Base-by-base conservation (phyloP, 2,888 invertebrate genomes). In the Drosophila aldrichi region DNA sequence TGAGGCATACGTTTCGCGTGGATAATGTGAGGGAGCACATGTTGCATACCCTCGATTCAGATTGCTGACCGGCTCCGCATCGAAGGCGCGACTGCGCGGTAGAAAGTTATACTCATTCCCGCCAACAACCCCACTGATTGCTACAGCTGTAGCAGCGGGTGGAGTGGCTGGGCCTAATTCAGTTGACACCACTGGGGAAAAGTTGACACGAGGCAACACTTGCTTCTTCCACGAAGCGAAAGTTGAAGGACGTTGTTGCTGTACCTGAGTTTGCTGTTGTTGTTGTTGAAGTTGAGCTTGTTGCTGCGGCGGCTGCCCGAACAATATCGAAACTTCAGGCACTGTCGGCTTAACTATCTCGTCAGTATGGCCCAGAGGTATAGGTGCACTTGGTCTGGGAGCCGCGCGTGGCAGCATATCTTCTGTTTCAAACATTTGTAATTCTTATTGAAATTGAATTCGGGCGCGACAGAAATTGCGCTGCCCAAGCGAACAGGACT, bases 381-480 rank as follows among this genome's bases (percentile, higher is more conserved):
- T 61, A 1, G 87, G 69, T 8, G 78, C 72, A 71, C 85, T 77
- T 1, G 92, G 92, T 18, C 79, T 90, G 3, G 92, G 92, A 4
- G 92, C 92, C 43, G 84, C 75, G 7, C 92, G 81, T 0, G 92
- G 92, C 62, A 92, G 29, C 86, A 92, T 89, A 55, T 92, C 92
- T 62, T 92, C 92, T 1, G 91, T 92, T 77, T 92, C 92, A 74
- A 88, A 92, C 92, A 92, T 92, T 56, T 66, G 70, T 1, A 46
- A 44, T 10, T 44, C 29, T 18, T 48, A 40, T 25, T 57, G 38
- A 77, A 84, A 63, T 85, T 85, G 48, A 89, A 85, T 72, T 76
- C 43, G 43, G 46, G 88, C 89, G 84, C 70, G 61, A 58, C 43
- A 38, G 9, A 36, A 40, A 40, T 54, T 49, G 38, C 25, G 69